phyloP scores from a whole-genome alignment of 2,113 vertebrate genomes.

The Procavia capensis region DNA sequence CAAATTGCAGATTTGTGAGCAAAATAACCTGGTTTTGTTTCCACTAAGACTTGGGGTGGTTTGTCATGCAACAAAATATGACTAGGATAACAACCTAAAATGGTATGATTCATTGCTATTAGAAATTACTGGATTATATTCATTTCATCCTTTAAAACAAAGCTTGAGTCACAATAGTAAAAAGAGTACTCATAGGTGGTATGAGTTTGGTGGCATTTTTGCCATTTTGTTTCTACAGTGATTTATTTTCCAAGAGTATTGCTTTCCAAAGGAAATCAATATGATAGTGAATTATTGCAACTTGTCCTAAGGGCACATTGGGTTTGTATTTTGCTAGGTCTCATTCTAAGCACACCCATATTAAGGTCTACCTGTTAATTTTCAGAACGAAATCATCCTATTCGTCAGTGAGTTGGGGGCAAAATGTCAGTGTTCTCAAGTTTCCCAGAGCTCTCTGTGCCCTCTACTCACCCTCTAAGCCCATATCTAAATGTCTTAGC shows the following conservation, averaged over 20 bases:
- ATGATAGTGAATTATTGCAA: constrained; percentile 30
- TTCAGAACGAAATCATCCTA: constrained; percentile 45
- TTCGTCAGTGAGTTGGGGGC: not conserved
- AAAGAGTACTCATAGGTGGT: constrained; percentile 21
- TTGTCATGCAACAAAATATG: constrained; percentile 28
- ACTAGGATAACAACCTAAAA: constrained; percentile 21
- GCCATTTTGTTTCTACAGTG: constrained; percentile 2
- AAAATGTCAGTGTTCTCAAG: constrained; percentile 46
- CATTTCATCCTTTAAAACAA: constrained; percentile 45
- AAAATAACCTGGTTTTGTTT: constrained; percentile 20
- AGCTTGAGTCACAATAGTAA: constrained; percentile 41
- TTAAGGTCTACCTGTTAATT: constrained; percentile 23
- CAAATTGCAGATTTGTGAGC: constrained; percentile 47
- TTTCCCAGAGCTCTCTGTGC: not conserved
- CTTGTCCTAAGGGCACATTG: not conserved
- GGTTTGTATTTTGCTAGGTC: constrained; percentile 34
- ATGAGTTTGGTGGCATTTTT: not conserved
- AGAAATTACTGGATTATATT: constrained; percentile 21
- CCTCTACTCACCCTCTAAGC: not conserved
- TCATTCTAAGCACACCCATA: constrained; percentile 57
- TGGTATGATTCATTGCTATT: constrained; percentile 45
- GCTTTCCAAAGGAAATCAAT: constrained; percentile 54
- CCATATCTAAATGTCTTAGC: constrained; percentile 13
- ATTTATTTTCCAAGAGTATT: constrained; percentile 60
- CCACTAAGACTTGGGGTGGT: not conserved